phyloP scores from a whole-genome alignment of 2,888 invertebrate species.

The Tyria jacobaeae region DNA sequence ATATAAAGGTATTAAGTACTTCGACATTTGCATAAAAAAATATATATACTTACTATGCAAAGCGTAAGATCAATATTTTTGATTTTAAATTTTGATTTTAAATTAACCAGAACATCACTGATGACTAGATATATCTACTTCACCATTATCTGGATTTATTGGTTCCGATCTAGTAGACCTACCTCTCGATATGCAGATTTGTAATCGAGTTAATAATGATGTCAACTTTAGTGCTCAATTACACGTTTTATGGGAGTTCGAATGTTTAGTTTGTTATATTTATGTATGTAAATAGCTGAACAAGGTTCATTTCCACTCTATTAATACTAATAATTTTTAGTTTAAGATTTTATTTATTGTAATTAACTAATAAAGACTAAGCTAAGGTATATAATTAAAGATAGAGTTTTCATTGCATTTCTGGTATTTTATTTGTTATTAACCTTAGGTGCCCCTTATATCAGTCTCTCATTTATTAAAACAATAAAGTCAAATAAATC shows the following conservation, averaged over 20 bases:
- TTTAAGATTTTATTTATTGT: conserved; percentile 36
- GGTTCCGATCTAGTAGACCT: background rate
- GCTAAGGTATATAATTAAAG: conserved; percentile 7
- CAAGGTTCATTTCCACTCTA: conserved; percentile 20
- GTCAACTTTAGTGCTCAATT: conserved; percentile 21
- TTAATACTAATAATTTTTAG: too few relatives aligned
- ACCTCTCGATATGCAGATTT: conserved; percentile 9
- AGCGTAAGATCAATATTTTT: too few relatives aligned
- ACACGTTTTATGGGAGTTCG: conserved; percentile 24
- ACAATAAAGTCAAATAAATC: too few relatives aligned
- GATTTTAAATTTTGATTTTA: background rate
- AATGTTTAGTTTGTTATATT: conserved; percentile 27
- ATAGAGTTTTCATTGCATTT: conserved; percentile 5
- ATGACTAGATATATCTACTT: too few relatives aligned
- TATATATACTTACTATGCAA: background rate
- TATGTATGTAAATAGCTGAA: conserved; percentile 25
- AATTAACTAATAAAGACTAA: conserved; percentile 19
- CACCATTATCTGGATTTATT: too few relatives aligned
- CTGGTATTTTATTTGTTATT: background rate
- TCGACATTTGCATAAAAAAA: background rate
- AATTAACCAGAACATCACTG: background rate
- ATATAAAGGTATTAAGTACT: too few relatives aligned
- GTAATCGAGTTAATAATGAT: conserved; percentile 13
- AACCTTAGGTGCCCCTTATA: background rate
- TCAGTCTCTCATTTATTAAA: too few relatives aligned